Base-by-base conservation (phyloP, 2,113 vertebrate species). In the Podiceps cristatus region DNA sequence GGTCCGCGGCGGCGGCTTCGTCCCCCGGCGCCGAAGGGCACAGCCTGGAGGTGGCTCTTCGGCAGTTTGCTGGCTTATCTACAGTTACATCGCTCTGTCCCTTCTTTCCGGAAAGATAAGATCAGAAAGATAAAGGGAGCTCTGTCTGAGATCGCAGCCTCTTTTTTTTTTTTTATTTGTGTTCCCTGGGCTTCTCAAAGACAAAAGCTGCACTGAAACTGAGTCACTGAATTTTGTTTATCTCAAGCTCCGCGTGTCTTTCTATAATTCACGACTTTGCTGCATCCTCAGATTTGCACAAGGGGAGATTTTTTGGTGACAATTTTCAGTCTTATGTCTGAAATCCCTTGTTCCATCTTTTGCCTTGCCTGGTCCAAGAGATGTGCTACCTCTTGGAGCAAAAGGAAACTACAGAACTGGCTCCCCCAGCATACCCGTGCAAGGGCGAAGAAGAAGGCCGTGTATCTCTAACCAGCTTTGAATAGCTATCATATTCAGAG, bases 1-100 rank as follows among this genome's bases (percentile, higher is more conserved):
- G n/a, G n/a, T n/a, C n/a, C n/a, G n/a, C n/a, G 60, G 27, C 13
- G n/a, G 13, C 8, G 17, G 25, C 33, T 3, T 17, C 23, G 3
- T 10, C 18, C 37, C 33, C 29, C n/a, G 27, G 27, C 72, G 13
- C 19, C 44, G 19, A 1, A 2, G 15, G 6, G 10, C 59, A 4
- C 72, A 2, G 4, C 24, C n/a, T 5, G 33, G 33, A 4, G 7
- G 20, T 28, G 59, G 18, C 44, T 56, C 17, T 31, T 3, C 13
- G 9, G 68, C 50, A 0, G 7, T 1, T 17, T 5, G 50, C 17
- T 7, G 23, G 0, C 20, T 9, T 3, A 1, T 2, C 45, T 24
- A 2, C 37, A 53, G 4, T 0, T 1, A 0, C 59, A 31, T 16
- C 4, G 13, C 64, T 37, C 29, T 31, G 14, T 22, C 23, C 42